These are phyloP conservation scores for Panonychus citri DNA, from an alignment of 1,140 invertebrate genomes.

Conservation along the genomic window DNA sequence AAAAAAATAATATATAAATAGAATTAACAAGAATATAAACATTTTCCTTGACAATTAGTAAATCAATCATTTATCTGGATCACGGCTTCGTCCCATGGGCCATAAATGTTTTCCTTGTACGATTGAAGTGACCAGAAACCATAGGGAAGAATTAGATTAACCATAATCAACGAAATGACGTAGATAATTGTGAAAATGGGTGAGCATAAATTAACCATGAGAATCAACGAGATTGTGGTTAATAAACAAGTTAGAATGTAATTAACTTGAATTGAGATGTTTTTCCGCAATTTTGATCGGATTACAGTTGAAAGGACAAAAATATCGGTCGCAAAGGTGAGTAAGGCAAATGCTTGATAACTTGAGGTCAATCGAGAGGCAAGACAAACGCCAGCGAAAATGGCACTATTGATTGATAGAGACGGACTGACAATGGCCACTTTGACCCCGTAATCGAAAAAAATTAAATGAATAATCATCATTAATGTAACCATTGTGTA, in stretches of 20 bases:
- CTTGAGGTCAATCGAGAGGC: constrained; percentile 63
- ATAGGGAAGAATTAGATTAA: constrained; percentile 15
- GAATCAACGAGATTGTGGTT: constrained; percentile 1
- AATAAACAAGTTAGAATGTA: constrained; percentile 9
- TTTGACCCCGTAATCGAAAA: constrained; percentile 68
- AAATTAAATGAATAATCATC: constrained; percentile 63
- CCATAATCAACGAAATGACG: constrained; percentile 20
- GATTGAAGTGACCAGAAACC: constrained; percentile 15
- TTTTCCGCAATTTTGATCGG: constrained; percentile 29
- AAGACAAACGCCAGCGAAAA: constrained; percentile 78
- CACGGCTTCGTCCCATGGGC: constrained; percentile 17
- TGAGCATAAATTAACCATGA: constrained; percentile 18
- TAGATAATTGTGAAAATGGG: constrained; percentile 24
- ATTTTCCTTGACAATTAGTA: no score
- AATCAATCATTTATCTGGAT: not conserved
- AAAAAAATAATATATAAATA: no score
- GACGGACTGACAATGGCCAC: constrained; percentile 43
- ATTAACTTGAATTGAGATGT: constrained; percentile 15
- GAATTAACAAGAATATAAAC: no score
- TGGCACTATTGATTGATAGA: constrained; percentile 58
- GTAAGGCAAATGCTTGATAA: constrained; percentile 60
- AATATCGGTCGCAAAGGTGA: constrained; percentile 56
- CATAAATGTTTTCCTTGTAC: constrained; percentile 14
- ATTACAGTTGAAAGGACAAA: constrained; percentile 72
- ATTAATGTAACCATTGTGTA: constrained; percentile 69